Percentiles rank a stretch among this genome's conserved stretches.
These are phyloP conservation scores for Tipula vernalis DNA, from an alignment of 2,888 invertebrate genomes.

Conservation along the genomic window DNA sequence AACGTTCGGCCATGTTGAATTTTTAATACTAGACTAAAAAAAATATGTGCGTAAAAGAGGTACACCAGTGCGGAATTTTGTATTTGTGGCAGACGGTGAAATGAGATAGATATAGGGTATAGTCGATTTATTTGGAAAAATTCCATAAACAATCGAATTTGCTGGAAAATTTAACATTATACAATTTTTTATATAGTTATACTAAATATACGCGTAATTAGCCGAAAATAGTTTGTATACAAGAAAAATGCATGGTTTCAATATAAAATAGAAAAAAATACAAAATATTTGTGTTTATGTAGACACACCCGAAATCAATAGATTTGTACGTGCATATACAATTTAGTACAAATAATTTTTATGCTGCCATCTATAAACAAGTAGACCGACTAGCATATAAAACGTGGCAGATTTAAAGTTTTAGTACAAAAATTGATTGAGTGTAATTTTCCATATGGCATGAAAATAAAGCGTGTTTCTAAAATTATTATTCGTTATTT, in stretches of 20 bases:
- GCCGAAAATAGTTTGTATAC: not conserved
- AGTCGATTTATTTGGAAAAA: not conserved
- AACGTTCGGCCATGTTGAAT: not conserved
- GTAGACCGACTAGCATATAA: not conserved
- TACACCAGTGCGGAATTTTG: not conserved
- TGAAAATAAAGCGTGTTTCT: not conserved
- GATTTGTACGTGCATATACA: not conserved
- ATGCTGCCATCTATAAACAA: not conserved
- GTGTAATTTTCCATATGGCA: not conserved
- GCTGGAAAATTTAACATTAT: not conserved
- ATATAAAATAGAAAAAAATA: not conserved
- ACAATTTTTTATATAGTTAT: not conserved
- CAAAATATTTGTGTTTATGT: not conserved
- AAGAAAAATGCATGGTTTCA: not conserved
- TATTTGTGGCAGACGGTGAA: not conserved
- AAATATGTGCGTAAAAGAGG: not conserved
- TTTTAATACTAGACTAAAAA: not conserved
- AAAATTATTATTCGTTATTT: no score
- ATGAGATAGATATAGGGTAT: not conserved
- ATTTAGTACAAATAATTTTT: not conserved
- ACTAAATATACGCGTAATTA: not conserved
- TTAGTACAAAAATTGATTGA: not conserved
- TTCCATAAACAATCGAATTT: not conserved
- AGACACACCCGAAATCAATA: conserved; percentile 10
- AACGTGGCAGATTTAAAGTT: not conserved